phyloP scores from a whole-genome alignment of 2,888 invertebrate genomes.

The Mystacides longicornis region DNA sequence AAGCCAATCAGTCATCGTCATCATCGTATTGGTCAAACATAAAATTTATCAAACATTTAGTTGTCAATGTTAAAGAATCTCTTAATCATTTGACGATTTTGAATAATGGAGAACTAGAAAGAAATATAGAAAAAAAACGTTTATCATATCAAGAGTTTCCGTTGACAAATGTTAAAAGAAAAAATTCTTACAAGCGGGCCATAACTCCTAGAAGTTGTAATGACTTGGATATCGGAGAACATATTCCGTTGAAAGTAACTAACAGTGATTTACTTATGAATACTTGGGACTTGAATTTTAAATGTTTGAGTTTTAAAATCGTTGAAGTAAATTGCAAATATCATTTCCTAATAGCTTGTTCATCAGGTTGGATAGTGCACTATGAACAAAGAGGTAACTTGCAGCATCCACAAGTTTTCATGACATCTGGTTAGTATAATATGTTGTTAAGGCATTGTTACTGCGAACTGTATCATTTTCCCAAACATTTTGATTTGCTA shows the following conservation, averaged over 20 bases:
- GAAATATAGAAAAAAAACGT: conserved; percentile 3
- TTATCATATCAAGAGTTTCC: conserved; percentile 15
- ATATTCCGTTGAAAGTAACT: not conserved
- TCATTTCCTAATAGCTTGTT: conserved; percentile 19
- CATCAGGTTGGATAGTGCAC: conserved; percentile 13
- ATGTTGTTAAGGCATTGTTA: too few species aligned
- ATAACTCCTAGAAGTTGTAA: not conserved
- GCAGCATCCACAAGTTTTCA: conserved; percentile 12
- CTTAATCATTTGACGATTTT: not conserved
- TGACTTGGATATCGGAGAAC: not conserved
- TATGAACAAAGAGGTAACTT: conserved; percentile 13
- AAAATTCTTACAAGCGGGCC: conserved; percentile 13
- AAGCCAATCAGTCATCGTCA: conserved; percentile 34
- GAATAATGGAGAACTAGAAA: not conserved
- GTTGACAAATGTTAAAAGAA: conserved; percentile 15
- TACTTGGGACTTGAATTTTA: conserved; percentile 5
- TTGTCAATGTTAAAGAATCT: conserved; percentile 32
- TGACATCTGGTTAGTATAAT: conserved; percentile 18
- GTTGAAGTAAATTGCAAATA: conserved; percentile 5
- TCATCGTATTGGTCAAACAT: conserved; percentile 42
- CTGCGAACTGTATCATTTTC: too few species aligned
- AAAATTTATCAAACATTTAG: conserved; percentile 36
- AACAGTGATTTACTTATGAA: not conserved
- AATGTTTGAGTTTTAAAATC: conserved; percentile 13
- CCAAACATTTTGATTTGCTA: too few species aligned